Conservation (phyloP, 2,113 vertebrate species). For the Sciurus niger region DNA sequence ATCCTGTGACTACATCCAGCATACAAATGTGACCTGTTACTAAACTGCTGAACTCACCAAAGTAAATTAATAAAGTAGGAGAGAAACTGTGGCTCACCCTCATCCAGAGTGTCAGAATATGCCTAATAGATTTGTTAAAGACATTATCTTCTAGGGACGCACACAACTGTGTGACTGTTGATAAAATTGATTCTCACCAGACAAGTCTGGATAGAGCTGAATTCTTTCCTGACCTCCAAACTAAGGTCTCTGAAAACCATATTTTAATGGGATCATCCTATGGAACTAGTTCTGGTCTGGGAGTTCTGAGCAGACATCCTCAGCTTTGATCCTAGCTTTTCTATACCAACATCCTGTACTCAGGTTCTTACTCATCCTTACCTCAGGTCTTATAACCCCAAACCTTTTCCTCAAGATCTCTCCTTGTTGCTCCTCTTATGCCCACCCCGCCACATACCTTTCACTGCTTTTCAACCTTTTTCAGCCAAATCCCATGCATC, state of each 20-base stretch:
- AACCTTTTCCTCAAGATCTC: not conserved
- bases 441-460: not conserved
- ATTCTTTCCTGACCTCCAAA: conserved; percentile 14
- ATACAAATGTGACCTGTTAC: conserved; percentile 2
- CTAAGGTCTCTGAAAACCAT: conserved; percentile 32
- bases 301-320: conserved; percentile 8
- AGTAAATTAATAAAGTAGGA: conserved; percentile 45
- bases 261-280: not conserved
- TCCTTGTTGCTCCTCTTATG: not conserved
- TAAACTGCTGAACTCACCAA: conserved; percentile 56
- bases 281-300: not conserved
- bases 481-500: not conserved
- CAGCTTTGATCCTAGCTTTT: conserved; percentile 22
- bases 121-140: not conserved
- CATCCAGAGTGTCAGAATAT: not conserved
- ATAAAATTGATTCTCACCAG: not conserved
- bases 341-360: not conserved
- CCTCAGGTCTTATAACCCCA: not conserved
- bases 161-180: not conserved
- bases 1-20: conserved; percentile 1
- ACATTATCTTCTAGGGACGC: not conserved
- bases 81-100: conserved; percentile 22
- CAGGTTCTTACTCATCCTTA: not conserved
- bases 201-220: not conserved
- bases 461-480: conserved; percentile 14